phyloP scores from a whole-genome alignment of 1,140 invertebrate species.

The Listronotus oregonensis region DNA sequence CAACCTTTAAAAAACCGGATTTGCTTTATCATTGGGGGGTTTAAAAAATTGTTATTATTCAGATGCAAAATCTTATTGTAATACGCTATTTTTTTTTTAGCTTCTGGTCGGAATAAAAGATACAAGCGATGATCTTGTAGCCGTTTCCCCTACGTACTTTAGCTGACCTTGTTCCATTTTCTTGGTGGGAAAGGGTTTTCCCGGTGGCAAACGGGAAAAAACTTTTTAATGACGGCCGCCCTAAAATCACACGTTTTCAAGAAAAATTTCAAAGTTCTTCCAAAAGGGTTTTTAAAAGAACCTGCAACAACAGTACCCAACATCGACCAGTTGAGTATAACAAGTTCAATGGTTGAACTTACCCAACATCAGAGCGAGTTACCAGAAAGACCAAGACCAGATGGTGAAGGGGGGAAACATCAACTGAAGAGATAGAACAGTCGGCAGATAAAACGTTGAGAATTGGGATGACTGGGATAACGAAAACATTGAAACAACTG shows the following conservation, averaged over 20 bases:
- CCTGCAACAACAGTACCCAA: conserved; percentile 47
- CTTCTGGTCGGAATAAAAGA: conserved; percentile 83
- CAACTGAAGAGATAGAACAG: conserved; percentile 56
- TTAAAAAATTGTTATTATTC: too few relatives aligned
- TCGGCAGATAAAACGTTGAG: conserved; percentile 54
- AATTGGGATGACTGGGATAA: conserved; percentile 83
- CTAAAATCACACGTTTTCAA: conserved; percentile 56
- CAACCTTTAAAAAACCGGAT: too few relatives aligned
- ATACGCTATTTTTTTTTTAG: conserved; percentile 51
- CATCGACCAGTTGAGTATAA: conserved; percentile 16
- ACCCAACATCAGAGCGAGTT: conserved; percentile 55
- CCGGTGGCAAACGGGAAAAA: conserved; percentile 76
- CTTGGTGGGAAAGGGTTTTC: conserved; percentile 81
- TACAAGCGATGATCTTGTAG: conserved; percentile 77
- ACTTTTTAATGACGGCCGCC: conserved; percentile 82
- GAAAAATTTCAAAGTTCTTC: conserved; percentile 44
- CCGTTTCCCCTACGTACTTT: conserved; percentile 76
- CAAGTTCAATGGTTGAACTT: conserved; percentile 12
- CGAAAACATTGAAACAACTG: conserved; percentile 47
- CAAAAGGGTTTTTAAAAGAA: conserved; percentile 47
- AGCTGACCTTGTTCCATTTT: conserved; percentile 80
- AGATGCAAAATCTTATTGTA: too few relatives aligned
- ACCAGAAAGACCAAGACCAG: conserved; percentile 76
- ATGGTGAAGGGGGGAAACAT: conserved; percentile 77
- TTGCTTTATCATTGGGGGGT: too few relatives aligned